Evolutionary conservation across 2,113 vertebrate species (phyloP).

Genomic region (Zosterops borbonicus): DNA sequence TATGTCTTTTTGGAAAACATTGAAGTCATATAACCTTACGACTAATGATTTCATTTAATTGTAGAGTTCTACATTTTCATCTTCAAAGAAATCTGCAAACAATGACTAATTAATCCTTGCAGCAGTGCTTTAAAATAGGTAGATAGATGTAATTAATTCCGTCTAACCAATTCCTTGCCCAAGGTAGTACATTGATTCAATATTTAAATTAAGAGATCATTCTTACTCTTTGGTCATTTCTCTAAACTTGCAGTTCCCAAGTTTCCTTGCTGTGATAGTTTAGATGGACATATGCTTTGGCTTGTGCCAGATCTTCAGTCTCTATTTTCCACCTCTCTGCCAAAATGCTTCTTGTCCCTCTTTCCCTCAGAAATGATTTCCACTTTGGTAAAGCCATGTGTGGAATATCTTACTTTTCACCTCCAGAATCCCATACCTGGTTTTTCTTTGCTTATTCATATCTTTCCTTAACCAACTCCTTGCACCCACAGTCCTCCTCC

Average conservation of each 20-base stretch:
- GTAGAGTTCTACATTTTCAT: background rate
- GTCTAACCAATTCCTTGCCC: background rate
- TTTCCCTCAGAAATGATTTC: background rate
- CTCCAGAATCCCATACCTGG: background rate
- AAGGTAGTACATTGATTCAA: background rate
- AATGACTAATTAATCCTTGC: constrained; percentile 21
- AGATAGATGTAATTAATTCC: background rate
- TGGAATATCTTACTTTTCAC: background rate
- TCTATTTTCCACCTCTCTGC: background rate
- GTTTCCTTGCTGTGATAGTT: background rate
- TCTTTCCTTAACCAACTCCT: background rate
- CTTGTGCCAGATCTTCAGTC: background rate
- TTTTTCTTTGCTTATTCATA: background rate
- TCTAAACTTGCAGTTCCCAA: background rate
- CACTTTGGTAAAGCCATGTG: background rate
- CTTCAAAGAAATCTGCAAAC: constrained; percentile 27
- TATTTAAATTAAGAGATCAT: background rate
- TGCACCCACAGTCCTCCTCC: background rate
- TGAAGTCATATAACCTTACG: constrained; percentile 3
- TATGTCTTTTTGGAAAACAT: background rate
- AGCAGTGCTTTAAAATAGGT: constrained; percentile 21
- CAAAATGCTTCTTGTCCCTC: background rate
- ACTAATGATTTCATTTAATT: constrained; percentile 14
- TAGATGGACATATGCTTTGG: background rate
- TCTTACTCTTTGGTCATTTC: background rate